A percentile compares a stretch with the other conserved stretches of the same genome.
Evolutionary conservation across 2,888 invertebrate genomes (phyloP).

Genomic region (Euplagia quadripunctaria): DNA sequence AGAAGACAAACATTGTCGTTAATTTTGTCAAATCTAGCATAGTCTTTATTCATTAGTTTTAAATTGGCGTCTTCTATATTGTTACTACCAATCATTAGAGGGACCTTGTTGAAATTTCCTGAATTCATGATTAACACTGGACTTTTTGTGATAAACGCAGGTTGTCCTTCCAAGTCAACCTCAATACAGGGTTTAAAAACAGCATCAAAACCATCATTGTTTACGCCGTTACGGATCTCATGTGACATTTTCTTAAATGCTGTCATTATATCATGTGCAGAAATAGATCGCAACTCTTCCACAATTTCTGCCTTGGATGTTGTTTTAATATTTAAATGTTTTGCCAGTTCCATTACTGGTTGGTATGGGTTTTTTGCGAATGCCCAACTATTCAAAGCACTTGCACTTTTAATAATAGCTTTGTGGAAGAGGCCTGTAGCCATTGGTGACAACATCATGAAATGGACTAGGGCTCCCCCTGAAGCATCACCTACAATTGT

Average conservation of each 20-base stretch:
- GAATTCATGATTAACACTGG: constrained; percentile 75
- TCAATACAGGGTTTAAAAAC: constrained; percentile 80
- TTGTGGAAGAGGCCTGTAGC: constrained; percentile 81
- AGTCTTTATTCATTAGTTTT: constrained; percentile 63
- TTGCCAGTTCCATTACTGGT: constrained; percentile 66
- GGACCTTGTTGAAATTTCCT: constrained; percentile 79
- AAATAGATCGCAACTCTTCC: constrained; percentile 66
- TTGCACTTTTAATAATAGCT: constrained; percentile 80
- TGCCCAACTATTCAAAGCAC: constrained; percentile 79
- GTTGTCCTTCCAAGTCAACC: constrained; percentile 78
- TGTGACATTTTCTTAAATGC: constrained; percentile 53
- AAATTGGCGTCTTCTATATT: constrained; percentile 73
- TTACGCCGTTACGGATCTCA: constrained; percentile 32
- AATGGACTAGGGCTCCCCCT: constrained; percentile 81
- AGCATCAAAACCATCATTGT: constrained; percentile 63
- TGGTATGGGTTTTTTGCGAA: constrained; percentile 72
- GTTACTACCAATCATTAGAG: constrained; percentile 79
- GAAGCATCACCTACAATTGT: constrained; percentile 83
- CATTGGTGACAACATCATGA: constrained; percentile 83
- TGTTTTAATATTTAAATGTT: constrained; percentile 66
- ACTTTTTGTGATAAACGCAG: constrained; percentile 76
- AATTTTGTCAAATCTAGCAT: constrained; percentile 70
- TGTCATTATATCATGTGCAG: constrained; percentile 66
- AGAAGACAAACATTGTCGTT: constrained; percentile 70
- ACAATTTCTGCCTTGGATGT: constrained; percentile 68